Conservation (phyloP, 2,888 invertebrate genomes). For the Stenoptilia bipunctidactyla region DNA sequence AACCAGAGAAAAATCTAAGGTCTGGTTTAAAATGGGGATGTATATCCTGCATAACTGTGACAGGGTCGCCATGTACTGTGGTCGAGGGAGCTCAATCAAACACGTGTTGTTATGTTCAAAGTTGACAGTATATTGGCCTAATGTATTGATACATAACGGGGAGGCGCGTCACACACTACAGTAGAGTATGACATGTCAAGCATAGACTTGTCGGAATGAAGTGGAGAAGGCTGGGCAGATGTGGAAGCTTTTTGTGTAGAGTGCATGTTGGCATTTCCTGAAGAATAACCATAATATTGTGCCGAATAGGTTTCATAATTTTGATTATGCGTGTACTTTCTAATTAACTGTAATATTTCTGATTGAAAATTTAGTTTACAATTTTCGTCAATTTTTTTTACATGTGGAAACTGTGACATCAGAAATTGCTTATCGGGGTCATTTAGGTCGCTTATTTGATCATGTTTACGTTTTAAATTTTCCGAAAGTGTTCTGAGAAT, state of each 20-base stretch:
- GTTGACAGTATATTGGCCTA: too few relatives aligned
- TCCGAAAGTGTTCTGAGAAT: constrained; percentile 20
- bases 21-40: too few relatives aligned
- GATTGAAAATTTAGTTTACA: constrained; percentile 10
- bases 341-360: constrained; percentile 5
- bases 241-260: constrained; percentile 19
- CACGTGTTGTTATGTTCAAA: too few relatives aligned
- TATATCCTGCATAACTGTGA: too few relatives aligned
- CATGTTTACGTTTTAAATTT: constrained; percentile 7
- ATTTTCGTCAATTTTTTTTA: constrained; percentile 17
- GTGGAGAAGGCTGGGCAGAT: constrained; percentile 19
- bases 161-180: too few relatives aligned
- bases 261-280: constrained; percentile 18
- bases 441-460: neutral
- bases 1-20: too few relatives aligned
- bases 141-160: too few relatives aligned
- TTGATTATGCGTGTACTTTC: constrained; percentile 22
- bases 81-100: too few relatives aligned
- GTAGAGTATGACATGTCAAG: constrained; percentile 18
- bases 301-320: constrained; percentile 5
- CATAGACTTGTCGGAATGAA: constrained; percentile 20
- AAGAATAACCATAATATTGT: constrained; percentile 22
- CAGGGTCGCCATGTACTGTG: too few relatives aligned
- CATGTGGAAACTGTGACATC: constrained; percentile 19
- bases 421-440: constrained; percentile 18